Percentiles rank a stretch among this genome's conserved stretches.
Evolutionary conservation across 1,140 invertebrate genomes (phyloP).

Genomic region (Neotoxoptera formosana): DNA sequence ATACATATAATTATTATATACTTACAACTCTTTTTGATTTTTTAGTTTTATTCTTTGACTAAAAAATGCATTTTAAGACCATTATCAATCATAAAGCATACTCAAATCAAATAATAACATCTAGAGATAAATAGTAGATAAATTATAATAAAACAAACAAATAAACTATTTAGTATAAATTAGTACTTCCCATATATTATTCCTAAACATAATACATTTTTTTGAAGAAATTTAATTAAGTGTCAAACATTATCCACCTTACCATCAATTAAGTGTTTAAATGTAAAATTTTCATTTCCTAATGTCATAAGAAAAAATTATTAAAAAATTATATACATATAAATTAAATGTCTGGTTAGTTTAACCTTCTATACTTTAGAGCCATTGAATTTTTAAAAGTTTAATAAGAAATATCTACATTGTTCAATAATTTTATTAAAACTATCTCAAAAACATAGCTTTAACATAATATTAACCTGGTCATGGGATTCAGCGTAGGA

Average conservation of each 20-base stretch:
- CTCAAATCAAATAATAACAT: not conserved
- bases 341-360: too few species aligned
- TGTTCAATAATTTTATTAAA: not conserved
- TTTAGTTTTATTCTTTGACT: too few species aligned
- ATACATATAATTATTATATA: not conserved
- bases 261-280: not conserved
- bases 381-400: too few species aligned
- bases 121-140: not conserved
- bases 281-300: too few species aligned
- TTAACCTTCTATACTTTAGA: too few species aligned
- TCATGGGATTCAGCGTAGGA: conserved; percentile 98
- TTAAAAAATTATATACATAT: not conserved
- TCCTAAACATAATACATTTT: not conserved
- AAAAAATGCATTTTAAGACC: not conserved
- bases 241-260: not conserved
- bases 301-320: too few species aligned
- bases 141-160: not conserved
- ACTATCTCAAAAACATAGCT: not conserved
- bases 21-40: too few species aligned
- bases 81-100: not conserved
- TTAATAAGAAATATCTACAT: too few species aligned
- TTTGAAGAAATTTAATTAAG: too few species aligned
- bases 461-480: conserved; percentile 70
- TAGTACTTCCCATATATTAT: not conserved
- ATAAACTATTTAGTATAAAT: not conserved